Conservation (phyloP, 2,113 vertebrate genomes). For the Aphelocoma coerulescens region DNA sequence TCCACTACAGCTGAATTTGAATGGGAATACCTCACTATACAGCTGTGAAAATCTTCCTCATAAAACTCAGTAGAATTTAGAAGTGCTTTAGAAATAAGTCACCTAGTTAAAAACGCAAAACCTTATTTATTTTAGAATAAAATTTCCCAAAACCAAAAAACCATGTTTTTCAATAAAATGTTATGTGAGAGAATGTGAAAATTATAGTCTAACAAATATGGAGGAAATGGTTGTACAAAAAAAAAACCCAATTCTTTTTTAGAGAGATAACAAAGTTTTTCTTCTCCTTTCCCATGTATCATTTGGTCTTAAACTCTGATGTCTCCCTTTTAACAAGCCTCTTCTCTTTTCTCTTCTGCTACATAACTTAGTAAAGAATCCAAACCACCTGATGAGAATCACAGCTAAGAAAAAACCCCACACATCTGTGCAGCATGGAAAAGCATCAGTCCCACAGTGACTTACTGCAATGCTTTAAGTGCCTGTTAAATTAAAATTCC, state of each 20-base stretch:
- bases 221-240: neutral
- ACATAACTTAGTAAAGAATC: neutral
- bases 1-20: neutral
- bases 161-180: neutral
- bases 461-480: neutral
- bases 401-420: neutral
- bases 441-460: neutral
- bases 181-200: neutral
- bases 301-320: neutral
- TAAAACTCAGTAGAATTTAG: neutral
- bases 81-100: neutral
- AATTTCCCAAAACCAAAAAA: neutral
- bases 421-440: neutral
- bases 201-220: neutral
- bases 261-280: neutral
- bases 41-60: neutral
- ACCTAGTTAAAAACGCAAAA: neutral
- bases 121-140: neutral
- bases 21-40: neutral
- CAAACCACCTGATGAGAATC: slow-evolving; percentile 10
- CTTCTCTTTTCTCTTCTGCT: neutral
- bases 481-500: neutral
- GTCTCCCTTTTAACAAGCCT: neutral
- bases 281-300: neutral
- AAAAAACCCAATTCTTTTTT: neutral